These are phyloP conservation scores for Actinernus sp. DNA, from an alignment of 92 coral and sea anemone genomes.

Conservation along the genomic window DNA sequence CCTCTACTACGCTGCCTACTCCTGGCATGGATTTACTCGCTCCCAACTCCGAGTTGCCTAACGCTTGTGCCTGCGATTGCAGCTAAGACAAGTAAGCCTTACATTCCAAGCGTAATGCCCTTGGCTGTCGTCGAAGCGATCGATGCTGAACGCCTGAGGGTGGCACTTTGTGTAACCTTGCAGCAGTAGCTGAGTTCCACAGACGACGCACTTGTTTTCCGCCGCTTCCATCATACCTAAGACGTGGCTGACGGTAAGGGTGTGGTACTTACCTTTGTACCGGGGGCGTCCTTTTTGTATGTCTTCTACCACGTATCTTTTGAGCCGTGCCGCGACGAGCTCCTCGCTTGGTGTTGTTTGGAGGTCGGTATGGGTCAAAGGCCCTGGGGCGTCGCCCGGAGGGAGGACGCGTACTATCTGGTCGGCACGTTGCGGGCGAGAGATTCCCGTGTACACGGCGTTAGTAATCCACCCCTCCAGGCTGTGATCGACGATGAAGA, in stretches of 20 bases:
- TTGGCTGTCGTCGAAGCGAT: too few relatives aligned
- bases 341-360: constrained; percentile 24
- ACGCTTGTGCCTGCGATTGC: constrained; percentile 10
- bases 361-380: constrained; percentile 11
- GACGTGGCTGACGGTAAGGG: constrained; percentile 41
- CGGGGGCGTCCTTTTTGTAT: constrained; percentile 28
- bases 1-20: constrained; percentile 1
- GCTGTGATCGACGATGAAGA: constrained; percentile 38
- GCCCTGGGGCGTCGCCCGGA: constrained; percentile 12
- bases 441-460: constrained; percentile 38
- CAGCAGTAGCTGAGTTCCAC: too few relatives aligned
- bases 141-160: too few relatives aligned
- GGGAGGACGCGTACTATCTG: constrained; percentile 28
- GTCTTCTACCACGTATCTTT: constrained; percentile 46
- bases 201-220: too few relatives aligned
- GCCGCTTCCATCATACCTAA: too few relatives aligned
- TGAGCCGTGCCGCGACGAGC: constrained; percentile 36
- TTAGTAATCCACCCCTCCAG: constrained; percentile 42
- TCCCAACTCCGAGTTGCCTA: neutral
- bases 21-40: too few relatives aligned
- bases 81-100: constrained; percentile 1
- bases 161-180: too few relatives aligned
- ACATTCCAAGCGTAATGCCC: too few relatives aligned
- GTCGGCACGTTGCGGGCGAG: constrained; percentile 14
- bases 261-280: constrained; percentile 24